Percentiles rank a stretch among this genome's conserved stretches.
Conservation (phyloP, 2,797 vertebrate species). For the Jordanella pulchra region DNA sequence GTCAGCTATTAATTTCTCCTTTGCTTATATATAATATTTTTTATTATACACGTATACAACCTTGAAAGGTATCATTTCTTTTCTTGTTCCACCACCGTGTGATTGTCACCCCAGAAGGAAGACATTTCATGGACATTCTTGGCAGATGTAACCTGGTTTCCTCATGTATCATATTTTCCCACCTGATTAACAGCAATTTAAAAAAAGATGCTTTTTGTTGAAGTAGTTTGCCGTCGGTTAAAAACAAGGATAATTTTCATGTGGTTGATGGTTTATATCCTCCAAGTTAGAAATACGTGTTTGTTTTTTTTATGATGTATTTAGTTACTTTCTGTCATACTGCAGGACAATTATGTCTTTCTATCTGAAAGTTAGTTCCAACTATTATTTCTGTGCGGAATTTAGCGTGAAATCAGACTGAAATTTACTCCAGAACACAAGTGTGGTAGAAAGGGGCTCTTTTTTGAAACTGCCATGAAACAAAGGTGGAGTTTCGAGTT, state of each 20-base stretch:
- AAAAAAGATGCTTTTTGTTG: background rate
- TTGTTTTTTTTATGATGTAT: background rate
- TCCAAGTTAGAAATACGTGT: background rate
- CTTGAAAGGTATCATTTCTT: background rate
- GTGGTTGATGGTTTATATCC: background rate
- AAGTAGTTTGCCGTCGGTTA: background rate
- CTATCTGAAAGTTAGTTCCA: background rate
- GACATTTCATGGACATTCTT: background rate
- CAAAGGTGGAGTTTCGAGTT: background rate
- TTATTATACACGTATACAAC: background rate
- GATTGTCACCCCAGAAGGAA: constrained; percentile 5
- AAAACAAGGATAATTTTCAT: background rate
- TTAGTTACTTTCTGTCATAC: too few relatives aligned
- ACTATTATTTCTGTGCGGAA: too few relatives aligned
- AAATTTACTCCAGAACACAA: background rate
- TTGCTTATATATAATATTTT: background rate
- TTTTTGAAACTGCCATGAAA: background rate
- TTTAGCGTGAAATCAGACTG: too few relatives aligned
- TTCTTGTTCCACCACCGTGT: background rate
- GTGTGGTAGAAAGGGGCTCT: background rate
- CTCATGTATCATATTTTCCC: background rate
- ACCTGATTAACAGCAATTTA: background rate
- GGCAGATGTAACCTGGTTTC: background rate
- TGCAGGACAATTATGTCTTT: background rate
- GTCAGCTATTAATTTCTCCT: constrained; percentile 7